Base-by-base conservation (phyloP, 2,113 vertebrate genomes). In the Tursiops truncatus region DNA sequence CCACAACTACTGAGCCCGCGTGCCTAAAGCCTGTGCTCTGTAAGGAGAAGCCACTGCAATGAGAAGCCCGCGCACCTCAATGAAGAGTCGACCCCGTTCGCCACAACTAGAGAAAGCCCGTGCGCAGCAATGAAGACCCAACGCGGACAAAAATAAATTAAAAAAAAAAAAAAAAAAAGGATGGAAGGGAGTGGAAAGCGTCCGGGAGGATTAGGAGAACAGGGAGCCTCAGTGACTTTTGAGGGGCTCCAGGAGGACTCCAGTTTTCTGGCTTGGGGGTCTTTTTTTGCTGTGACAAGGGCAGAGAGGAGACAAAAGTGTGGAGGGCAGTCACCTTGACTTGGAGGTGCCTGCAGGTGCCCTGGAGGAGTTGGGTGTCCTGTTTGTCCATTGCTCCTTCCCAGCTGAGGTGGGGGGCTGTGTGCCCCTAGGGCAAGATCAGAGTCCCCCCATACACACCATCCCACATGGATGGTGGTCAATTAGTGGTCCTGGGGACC, bases 391-490 rank as follows among this genome's bases (percentile, higher is more conserved):
- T 47, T 53, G 83, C 33, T 11, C 25, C 84, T 94, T 91, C 81
- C 33, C 25, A 63, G 67, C 44, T 31, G 50, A 13, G n/a, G 4
- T 14, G 17, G 25, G 15, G 26, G 13, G 6, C 13, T 53, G 58
- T 41, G 23, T 6, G 17, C 65, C 81, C 28, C 38, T 5, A 41
- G 82, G 9, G 33, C n/a, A 62, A 74, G 73, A 33, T 89, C 53
- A 62, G 56, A 31, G 65, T 25, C 3, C n/a, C 15, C 3, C 15
- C n/a, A 2, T 3, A 9, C 1, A 8, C 8, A 23, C 9, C 33
- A 23, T 18, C 5, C 31, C 44, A 38, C 26, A 53, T 1, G 15
- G 53, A 53, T 53, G 53, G 53, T 53, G 53, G 60, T 38, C 44
- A 18, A 21, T 31, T 3, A 50, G 14, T 58, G 20, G 20, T 63